These are phyloP conservation scores for Melipona quadrifasciata DNA, from an alignment of 1,140 invertebrate species.

Conservation along the genomic window DNA sequence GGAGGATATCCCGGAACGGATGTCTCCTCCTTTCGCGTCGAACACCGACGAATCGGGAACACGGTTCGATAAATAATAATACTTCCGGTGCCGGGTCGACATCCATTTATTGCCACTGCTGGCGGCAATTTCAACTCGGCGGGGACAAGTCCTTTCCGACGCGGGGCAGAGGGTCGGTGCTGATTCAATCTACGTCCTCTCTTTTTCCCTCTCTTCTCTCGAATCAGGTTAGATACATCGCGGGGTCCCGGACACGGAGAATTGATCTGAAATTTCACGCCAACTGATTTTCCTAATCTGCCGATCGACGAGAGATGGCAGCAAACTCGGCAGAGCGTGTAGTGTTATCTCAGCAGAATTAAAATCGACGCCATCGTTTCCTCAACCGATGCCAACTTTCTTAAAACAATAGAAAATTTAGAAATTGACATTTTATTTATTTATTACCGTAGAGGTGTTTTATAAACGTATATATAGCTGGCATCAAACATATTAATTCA, in stretches of 20 bases:
- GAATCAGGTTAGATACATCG: neutral
- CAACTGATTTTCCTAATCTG: neutral
- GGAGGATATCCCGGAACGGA: neutral
- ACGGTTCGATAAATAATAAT: slow-evolving; percentile 11
- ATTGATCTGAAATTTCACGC: neutral
- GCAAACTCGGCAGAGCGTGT: too few relatives aligned
- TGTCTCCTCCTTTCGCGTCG: neutral
- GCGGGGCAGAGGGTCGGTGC: neutral
- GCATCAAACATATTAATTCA: too few relatives aligned
- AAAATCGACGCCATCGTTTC: too few relatives aligned
- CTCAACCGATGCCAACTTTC: too few relatives aligned
- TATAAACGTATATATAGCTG: too few relatives aligned
- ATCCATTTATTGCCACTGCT: neutral
- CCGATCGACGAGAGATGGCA: neutral
- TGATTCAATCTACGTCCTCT: too few relatives aligned
- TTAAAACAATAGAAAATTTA: too few relatives aligned
- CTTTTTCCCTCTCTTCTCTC: neutral
- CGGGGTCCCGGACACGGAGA: neutral
- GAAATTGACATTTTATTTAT: too few relatives aligned
- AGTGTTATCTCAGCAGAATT: too few relatives aligned
- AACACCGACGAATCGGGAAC: too few relatives aligned
- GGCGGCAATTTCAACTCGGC: neutral
- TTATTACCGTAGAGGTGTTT: too few relatives aligned
- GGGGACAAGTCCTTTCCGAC: too few relatives aligned
- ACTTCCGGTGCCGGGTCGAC: neutral